These are phyloP conservation scores for Hemistola chrysoprasaria DNA, from an alignment of 2,888 invertebrate genomes.

Conservation along the genomic window DNA sequence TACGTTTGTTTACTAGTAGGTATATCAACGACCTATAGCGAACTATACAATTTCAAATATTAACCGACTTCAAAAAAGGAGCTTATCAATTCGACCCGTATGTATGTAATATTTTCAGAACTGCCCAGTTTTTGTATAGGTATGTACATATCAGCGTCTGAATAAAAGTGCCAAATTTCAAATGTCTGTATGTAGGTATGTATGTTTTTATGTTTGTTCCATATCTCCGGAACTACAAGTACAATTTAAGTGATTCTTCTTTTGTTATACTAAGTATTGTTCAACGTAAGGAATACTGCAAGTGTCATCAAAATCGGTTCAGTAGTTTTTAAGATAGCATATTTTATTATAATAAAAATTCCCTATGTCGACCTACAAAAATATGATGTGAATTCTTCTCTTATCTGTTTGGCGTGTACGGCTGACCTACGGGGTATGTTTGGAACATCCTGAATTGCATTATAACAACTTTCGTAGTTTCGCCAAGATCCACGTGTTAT, in stretches of 20 bases:
- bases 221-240: conserved; percentile 11
- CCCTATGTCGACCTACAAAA: conserved; percentile 19
- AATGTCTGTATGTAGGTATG: conserved; percentile 3
- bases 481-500: conserved; percentile 27
- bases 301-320: conserved; percentile 12
- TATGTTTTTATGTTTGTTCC: conserved; percentile 10
- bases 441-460: conserved; percentile 25
- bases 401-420: conserved; percentile 25
- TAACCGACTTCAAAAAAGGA: not conserved
- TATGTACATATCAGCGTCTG: conserved; percentile 11
- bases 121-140: conserved; percentile 15
- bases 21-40: too few species aligned
- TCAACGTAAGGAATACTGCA: conserved; percentile 12
- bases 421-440: conserved; percentile 24
- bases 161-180: conserved; percentile 5
- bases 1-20: too few species aligned
- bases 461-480: conserved; percentile 15
- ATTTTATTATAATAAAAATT: conserved; percentile 4
- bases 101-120: conserved; percentile 15
- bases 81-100: conserved; percentile 6
- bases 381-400: conserved; percentile 33
- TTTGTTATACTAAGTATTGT: conserved; percentile 18
- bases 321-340: conserved; percentile 12
- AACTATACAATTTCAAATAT: too few species aligned
- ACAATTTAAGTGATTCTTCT: conserved; percentile 14